phyloP scores from a whole-genome alignment of 2,888 invertebrate species.

The Epinotia bilunana region DNA sequence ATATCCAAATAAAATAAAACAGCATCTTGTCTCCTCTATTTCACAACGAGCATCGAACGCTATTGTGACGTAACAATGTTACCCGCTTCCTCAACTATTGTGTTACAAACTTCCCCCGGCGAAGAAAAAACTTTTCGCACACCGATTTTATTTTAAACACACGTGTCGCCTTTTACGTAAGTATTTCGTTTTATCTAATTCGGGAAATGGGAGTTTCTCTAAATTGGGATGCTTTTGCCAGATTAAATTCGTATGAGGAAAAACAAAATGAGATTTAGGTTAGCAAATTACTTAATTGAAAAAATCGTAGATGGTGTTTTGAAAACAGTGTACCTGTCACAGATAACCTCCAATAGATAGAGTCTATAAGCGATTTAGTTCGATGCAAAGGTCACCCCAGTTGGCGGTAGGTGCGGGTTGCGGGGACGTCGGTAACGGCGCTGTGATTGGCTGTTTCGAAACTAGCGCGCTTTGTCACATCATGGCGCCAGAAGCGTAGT shows the following conservation, averaged over 20 bases:
- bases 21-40: neutral
- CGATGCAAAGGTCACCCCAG: no score
- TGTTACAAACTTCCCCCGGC: constrained; percentile 21
- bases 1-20: neutral
- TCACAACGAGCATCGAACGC: neutral
- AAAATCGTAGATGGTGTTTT: neutral
- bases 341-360: no score
- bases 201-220: constrained; percentile 4
- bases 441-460: no score
- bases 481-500: no score
- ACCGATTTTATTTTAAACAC: constrained; percentile 32
- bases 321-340: neutral
- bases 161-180: constrained; percentile 27
- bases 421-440: no score
- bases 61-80: constrained; percentile 31
- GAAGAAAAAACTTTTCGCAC: neutral
- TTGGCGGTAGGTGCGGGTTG: no score
- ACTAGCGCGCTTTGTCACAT: no score
- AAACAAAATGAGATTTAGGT: neutral
- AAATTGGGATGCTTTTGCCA: neutral
- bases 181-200: constrained; percentile 23
- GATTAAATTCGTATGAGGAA: constrained; percentile 5
- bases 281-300: neutral
- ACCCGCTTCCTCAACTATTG: constrained; percentile 26
- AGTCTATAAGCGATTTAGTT: no score